Evolutionary conservation across 2,888 invertebrate genomes (phyloP).

Genomic region (Dolichopus griseipennis): DNA sequence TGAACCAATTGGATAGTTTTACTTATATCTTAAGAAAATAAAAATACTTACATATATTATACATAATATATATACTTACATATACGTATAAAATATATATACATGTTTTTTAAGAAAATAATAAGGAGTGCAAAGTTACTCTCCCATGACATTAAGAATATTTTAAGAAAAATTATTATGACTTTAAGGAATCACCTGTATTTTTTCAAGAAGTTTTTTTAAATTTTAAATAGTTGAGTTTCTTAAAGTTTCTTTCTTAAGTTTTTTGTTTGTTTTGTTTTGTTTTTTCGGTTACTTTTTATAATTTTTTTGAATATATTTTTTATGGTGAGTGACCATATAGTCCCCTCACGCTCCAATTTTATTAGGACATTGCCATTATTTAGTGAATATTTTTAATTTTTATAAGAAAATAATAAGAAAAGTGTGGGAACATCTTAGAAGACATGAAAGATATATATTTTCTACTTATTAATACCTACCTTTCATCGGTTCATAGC

Average conservation of each 20-base stretch:
- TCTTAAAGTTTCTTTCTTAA: no score
- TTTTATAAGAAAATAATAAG: no score
- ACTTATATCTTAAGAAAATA: neutral
- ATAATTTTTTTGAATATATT: conserved; percentile 13
- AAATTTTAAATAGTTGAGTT: no score
- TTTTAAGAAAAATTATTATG: conserved; percentile 19
- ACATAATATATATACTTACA: no score
- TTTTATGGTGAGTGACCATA: conserved; percentile 19
- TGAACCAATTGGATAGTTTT: neutral
- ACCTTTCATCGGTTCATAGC: neutral
- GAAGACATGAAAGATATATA: neutral
- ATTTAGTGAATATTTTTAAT: conserved; percentile 14
- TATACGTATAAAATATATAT: no score
- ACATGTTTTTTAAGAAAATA: neutral
- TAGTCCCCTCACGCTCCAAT: conserved; percentile 12
- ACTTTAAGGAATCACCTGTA: conserved; percentile 17
- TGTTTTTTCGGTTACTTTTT: neutral
- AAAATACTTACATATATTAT: neutral
- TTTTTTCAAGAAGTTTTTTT: neutral
- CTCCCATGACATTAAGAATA: conserved; percentile 19
- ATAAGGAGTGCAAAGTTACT: conserved; percentile 15
- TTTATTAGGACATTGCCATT: neutral
- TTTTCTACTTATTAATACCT: neutral
- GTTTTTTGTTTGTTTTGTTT: no score
- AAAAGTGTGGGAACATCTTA: conserved; percentile 16